Evolutionary conservation across 2,888 invertebrate genomes (phyloP).

Genomic region (Amphipoea lucens): DNA sequence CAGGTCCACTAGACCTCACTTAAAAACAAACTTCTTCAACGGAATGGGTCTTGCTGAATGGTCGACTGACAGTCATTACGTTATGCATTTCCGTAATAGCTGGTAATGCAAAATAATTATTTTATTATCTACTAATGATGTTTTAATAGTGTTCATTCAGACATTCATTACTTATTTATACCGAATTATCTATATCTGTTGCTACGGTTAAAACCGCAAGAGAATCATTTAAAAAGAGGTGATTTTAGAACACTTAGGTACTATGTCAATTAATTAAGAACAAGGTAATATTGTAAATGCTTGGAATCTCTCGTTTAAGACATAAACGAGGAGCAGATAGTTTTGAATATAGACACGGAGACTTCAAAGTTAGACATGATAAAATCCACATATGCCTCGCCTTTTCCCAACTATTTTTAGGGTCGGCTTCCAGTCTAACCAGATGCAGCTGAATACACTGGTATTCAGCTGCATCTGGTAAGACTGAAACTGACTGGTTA

Average conservation of each 20-base stretch:
- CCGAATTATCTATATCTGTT: background rate
- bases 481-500: too few relatives aligned
- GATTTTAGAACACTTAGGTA: too few relatives aligned
- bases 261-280: background rate
- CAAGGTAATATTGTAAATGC: background rate
- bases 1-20: slow-evolving; percentile 57
- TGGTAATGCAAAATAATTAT: slow-evolving; percentile 60
- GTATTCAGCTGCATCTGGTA: too few relatives aligned
- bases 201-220: background rate
- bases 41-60: slow-evolving; percentile 30
- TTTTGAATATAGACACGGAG: background rate
- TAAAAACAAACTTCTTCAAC: background rate
- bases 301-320: background rate
- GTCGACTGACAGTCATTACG: slow-evolving; percentile 39
- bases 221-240: background rate
- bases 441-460: background rate
- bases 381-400: background rate
- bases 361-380: background rate
- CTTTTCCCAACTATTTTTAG: background rate
- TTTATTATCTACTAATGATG: slow-evolving; percentile 46
- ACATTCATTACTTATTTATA: slow-evolving; percentile 7
- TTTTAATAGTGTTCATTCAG: slow-evolving; percentile 35
- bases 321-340: background rate
- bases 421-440: background rate
- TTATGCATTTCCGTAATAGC: slow-evolving; percentile 60